Evolutionary conservation across 2,888 invertebrate genomes (phyloP).

Genomic region (Flabesymbios commensalis): DNA sequence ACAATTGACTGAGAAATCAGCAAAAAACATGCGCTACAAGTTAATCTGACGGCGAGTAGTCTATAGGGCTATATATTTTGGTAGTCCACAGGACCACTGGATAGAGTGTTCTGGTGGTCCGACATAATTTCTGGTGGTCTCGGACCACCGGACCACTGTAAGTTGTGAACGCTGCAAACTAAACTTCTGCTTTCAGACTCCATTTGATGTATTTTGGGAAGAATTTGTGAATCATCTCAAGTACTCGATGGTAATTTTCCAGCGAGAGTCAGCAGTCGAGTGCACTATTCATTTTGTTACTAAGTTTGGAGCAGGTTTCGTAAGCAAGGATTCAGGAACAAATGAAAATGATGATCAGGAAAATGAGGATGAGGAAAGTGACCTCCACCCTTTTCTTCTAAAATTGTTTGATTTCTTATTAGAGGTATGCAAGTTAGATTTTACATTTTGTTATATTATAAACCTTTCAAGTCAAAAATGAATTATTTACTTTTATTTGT

Average conservation of each 20-base stretch:
- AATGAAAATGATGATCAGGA: not conserved
- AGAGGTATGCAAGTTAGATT: conserved; percentile 17
- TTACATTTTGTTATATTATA: not conserved
- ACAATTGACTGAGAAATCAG: too few species aligned
- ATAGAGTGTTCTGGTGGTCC: too few species aligned
- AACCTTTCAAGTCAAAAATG: not conserved
- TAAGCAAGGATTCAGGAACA: not conserved
- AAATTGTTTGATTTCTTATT: conserved; percentile 64
- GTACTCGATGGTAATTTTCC: conserved; percentile 70
- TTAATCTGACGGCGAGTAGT: too few species aligned
- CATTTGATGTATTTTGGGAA: conserved; percentile 68
- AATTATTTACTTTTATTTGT: not conserved
- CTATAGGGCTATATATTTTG: too few species aligned
- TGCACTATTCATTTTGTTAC: conserved; percentile 74
- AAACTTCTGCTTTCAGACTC: conserved; percentile 60
- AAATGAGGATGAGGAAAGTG: conserved; percentile 45
- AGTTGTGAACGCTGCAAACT: too few species aligned
- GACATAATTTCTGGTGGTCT: too few species aligned
- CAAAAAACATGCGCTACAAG: too few species aligned
- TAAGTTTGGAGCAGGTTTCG: conserved; percentile 70
- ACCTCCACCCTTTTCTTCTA: conserved; percentile 65
- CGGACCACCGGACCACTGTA: too few species aligned
- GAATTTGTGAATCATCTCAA: conserved; percentile 71
- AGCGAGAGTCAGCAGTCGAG: conserved; percentile 73
- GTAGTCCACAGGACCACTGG: too few species aligned